Evolutionary conservation across 2,888 invertebrate genomes (phyloP), one percentile per base, ranked within the genome.

Genomic region (Perithous albicinctus): DNA sequence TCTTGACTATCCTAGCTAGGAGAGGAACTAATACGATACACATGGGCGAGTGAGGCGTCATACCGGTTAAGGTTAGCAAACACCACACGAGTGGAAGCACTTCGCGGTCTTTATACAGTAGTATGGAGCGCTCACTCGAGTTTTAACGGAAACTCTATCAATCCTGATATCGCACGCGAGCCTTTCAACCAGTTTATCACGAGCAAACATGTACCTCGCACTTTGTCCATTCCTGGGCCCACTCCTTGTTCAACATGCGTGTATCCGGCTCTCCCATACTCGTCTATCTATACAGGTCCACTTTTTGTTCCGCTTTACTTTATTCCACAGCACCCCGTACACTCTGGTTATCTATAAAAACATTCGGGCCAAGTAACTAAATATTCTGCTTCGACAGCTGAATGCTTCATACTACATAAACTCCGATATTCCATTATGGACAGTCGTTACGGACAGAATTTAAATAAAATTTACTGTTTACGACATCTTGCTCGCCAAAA

Each of bases 141-240:
- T 43, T 48, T 38, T 63, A n/a, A 35, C 23, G 48, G 15, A 35
- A 48, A 63, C 51, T 63, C 46, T 41, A 48, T 63, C 63, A 63
- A 63, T 51, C 12, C 38, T 51, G 73, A 73, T 51, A 63, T 63
- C 63, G 12, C 51, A 10, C 15, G 35, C 56, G 32, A 73, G 35
- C 63, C 51, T 73, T 63, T 73, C 73, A 73, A 18, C 73, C 23
- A 38, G 73, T 73, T 73, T 73, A 63, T 51, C 73, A 38, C 12
- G 63, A 12, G 23, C 35, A 72, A 73, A 73, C 73, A 73, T 63
- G 46, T 63, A 48, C 73, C 29, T 29, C 48, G 48, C 61, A 38
- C 38, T 63, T 51, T 61, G 29, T 32, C 51, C 35, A 18, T 46
- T 15, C 15, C 10, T 43, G 61, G 18, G 10, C 67, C 15, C 8